These are phyloP conservation scores for Halictus quadricinctus DNA, from an alignment of 2,888 invertebrate genomes.

Conservation along the genomic window DNA sequence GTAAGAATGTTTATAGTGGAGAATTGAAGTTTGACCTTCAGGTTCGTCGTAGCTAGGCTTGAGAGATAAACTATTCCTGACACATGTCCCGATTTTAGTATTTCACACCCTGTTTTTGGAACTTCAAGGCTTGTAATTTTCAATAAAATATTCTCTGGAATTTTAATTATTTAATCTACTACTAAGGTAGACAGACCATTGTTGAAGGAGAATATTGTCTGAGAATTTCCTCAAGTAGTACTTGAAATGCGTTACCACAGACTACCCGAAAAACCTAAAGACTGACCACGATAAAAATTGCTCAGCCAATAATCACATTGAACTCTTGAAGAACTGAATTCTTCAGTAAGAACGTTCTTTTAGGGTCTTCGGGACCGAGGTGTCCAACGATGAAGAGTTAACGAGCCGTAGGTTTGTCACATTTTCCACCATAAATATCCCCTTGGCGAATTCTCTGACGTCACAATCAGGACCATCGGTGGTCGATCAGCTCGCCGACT, in stretches of 20 bases:
- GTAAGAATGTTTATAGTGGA: too few relatives aligned
- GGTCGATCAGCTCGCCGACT: neutral
- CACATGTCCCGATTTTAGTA: too few relatives aligned
- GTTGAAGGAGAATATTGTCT: neutral
- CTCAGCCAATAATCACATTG: too few relatives aligned
- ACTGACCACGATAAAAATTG: neutral
- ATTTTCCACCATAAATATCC: neutral
- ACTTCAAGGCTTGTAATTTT: too few relatives aligned
- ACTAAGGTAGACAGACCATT: neutral
- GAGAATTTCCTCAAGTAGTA: neutral
- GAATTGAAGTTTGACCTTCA: neutral
- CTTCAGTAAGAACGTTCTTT: neutral
- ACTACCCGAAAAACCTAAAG: fast-evolving
- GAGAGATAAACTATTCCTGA: neutral
- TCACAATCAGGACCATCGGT: neutral
- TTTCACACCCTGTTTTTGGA: neutral
- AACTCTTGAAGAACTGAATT: too few relatives aligned
- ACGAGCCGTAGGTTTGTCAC: neutral
- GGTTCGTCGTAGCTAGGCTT: neutral
- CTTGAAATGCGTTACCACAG: neutral
- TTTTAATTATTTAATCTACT: neutral
- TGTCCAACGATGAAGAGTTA: too few relatives aligned
- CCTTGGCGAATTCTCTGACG: neutral
- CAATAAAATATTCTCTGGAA: too few relatives aligned
- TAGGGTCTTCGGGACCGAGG: neutral